phyloP scores from a whole-genome alignment of 2,888 invertebrate species.

The Nemotelus pantherinus region DNA sequence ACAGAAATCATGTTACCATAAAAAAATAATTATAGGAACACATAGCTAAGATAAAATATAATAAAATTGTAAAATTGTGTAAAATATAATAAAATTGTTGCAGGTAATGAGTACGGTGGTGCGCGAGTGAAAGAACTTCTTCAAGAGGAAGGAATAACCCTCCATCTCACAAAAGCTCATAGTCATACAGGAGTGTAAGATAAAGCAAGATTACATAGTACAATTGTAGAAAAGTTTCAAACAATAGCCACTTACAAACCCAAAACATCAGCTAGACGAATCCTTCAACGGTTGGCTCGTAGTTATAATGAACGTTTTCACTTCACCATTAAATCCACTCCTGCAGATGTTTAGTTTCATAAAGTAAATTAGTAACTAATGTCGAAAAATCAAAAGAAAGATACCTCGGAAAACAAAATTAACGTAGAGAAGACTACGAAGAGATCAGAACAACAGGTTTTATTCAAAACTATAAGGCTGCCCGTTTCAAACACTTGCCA shows the following conservation, averaged over 20 bases:
- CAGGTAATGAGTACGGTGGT: too few species aligned
- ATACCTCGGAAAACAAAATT: conserved; percentile 45
- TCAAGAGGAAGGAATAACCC: neutral
- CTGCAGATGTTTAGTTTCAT: conserved; percentile 45
- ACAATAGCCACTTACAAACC: neutral
- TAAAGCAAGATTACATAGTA: neutral
- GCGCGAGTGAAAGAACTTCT: neutral
- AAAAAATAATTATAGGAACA: neutral
- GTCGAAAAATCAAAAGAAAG: neutral
- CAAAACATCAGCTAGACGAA: neutral
- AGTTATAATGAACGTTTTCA: conserved; percentile 51
- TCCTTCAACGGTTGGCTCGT: neutral
- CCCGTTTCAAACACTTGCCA: conserved; percentile 40
- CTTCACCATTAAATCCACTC: conserved; percentile 50
- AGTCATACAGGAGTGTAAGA: neutral
- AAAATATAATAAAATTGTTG: too few species aligned
- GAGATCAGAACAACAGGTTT: neutral
- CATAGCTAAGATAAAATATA: too few species aligned
- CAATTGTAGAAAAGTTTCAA: neutral
- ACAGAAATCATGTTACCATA: neutral
- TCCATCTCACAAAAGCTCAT: neutral
- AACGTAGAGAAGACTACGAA: conserved; percentile 37
- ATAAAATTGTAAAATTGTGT: too few species aligned
- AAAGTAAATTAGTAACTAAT: conserved; percentile 38
- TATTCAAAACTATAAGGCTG: conserved; percentile 42